Base-by-base conservation (phyloP, 2,888 invertebrate species). In the Eustalomyia histrio region DNA sequence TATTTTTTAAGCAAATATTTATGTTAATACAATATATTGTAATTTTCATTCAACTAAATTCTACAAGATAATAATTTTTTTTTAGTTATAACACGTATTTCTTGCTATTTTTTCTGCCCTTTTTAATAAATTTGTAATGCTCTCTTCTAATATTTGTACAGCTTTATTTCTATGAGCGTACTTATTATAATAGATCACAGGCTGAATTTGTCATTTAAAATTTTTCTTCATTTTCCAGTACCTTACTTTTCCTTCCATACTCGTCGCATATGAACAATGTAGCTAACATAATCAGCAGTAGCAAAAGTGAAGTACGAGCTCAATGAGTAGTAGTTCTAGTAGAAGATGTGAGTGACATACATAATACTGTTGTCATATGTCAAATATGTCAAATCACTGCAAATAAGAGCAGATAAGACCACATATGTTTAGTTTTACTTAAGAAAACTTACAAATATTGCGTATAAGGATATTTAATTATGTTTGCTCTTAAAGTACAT, bases 351-450 rank as follows among this genome's bases (percentile, higher is more conserved):
- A 73, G 47, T 73, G 64, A 58, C 73, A 64, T 21, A 16, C 50
- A 17, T 58, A 64, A 64, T 53, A 63, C 47, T 47, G 33, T 43
- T 73, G 73, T 67, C 74, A 73, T 29, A 29, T 64, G 72, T 73
- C 72, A 75, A 67, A 75, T 75, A 55, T 64, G 72, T 73, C 72
- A 75, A 67, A 75, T 75, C 67, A 67, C 39, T 67, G 61, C 14
- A 65, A 65, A 65, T 21, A 35, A 53, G 52, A 52, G 39, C 8
- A 43, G 64, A 64, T 61, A 75, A 24, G 43, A 52, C 50, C 74
- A 75, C 67, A 75, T 75, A 43, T 75, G 74, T 60, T 67, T 33
- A 58, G 58, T 33, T 53, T 35, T 14, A n/a, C n/a, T n/a, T 47
- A 39, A 12, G 2, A 39, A 39, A 39, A 39, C 12, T 39, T 39